A percentile compares a stretch with the other conserved stretches of the same genome.
Evolutionary conservation across 2,888 invertebrate species (phyloP).

Genomic region (Drosophila multiciliata): DNA sequence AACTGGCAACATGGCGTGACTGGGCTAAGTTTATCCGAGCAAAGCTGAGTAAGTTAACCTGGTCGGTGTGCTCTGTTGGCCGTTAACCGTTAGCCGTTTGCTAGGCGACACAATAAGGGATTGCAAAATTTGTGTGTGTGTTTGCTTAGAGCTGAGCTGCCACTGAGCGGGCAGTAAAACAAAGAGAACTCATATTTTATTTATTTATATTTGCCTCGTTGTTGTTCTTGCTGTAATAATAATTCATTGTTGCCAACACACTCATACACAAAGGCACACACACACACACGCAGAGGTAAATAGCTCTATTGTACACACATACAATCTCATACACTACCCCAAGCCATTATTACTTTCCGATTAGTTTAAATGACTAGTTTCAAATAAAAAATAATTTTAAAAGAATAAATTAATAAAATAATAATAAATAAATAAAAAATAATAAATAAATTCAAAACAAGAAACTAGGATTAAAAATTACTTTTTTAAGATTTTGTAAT

Average conservation of each 20-base stretch:
- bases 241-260: conserved; percentile 71
- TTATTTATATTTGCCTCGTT: conserved; percentile 70
- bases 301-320: conserved; percentile 6
- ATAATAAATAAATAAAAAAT: not conserved
- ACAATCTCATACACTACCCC: conserved; percentile 17
- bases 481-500: not conserved
- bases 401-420: not conserved
- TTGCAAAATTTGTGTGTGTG: conserved; percentile 51
- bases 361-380: not conserved
- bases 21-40: conserved; percentile 59
- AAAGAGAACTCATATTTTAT: conserved; percentile 75
- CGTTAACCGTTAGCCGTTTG: conserved; percentile 7
- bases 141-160: conserved; percentile 31
- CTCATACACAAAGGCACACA: conserved; percentile 12
- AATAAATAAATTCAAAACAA: not conserved
- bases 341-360: not conserved
- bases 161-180: conserved; percentile 29
- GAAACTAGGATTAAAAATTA: not conserved
- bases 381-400: not conserved
- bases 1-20: conserved; percentile 74
- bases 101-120: conserved; percentile 37
- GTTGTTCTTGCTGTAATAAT: conserved; percentile 71
- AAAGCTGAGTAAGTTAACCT: conserved; percentile 62
- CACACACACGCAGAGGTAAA: conserved; percentile 21
- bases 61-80: conserved; percentile 6